Evolutionary conservation across 2,113 vertebrate genomes (phyloP).

Genomic region (Apeltes quadracus): DNA sequence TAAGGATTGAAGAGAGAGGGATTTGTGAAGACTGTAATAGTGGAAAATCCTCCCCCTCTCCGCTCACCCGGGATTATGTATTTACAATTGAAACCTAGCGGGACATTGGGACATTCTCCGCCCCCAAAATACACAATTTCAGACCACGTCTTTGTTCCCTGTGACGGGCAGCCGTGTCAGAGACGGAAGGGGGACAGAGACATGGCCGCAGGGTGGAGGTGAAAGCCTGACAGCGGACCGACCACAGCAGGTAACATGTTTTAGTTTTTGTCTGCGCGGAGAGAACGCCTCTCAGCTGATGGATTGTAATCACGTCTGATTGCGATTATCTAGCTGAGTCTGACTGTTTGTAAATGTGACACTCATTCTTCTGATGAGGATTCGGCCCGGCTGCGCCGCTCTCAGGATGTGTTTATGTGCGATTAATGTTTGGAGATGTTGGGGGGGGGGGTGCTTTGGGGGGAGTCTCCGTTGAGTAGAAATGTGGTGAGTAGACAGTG

Average conservation of each 20-base stretch:
- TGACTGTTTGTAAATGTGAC: slow-evolving; percentile 65
- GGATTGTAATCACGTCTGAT: slow-evolving; percentile 65
- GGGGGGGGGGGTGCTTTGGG: too few relatives aligned
- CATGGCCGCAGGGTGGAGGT: slow-evolving; percentile 26
- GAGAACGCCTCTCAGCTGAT: slow-evolving; percentile 28
- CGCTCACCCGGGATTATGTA: slow-evolving; percentile 66
- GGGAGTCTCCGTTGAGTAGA: slow-evolving; percentile 15
- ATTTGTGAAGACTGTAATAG: slow-evolving; percentile 63
- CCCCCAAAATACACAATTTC: slow-evolving; percentile 54
- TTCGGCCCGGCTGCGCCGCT: slow-evolving; percentile 38
- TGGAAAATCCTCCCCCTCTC: slow-evolving; percentile 39
- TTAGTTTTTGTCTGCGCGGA: background rate
- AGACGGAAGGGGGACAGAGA: background rate
- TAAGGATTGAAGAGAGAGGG: slow-evolving; percentile 71
- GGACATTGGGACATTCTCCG: slow-evolving; percentile 60
- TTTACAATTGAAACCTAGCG: slow-evolving; percentile 68
- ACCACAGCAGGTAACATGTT: slow-evolving; percentile 41
- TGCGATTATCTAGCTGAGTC: slow-evolving; percentile 47
- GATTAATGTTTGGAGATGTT: slow-evolving; percentile 49
- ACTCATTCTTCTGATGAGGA: slow-evolving; percentile 33
- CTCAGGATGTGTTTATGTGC: slow-evolving; percentile 71
- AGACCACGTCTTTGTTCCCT: slow-evolving; percentile 39
- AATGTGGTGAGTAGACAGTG: slow-evolving; percentile 4
- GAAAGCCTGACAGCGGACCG: slow-evolving; percentile 24
- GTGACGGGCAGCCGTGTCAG: slow-evolving; percentile 8